A percentile compares a stretch with the other conserved stretches of the same genome.
These are phyloP conservation scores for Vanessa tameamea DNA, from an alignment of 1,140 invertebrate species.

Conservation along the genomic window DNA sequence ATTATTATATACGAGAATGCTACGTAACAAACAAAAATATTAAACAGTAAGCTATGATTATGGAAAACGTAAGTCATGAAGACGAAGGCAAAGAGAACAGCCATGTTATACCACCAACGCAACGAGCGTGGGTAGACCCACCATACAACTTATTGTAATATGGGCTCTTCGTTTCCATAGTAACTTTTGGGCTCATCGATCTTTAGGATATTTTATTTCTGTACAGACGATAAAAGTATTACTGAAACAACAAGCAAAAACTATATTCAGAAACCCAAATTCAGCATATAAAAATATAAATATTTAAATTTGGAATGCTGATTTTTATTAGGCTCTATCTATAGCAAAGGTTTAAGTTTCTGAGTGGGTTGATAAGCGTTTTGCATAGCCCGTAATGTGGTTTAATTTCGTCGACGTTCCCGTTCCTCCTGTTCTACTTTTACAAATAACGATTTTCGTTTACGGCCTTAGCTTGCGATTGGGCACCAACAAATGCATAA, in stretches of 20 bases:
- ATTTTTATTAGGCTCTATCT: not conserved
- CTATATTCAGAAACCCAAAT: no score
- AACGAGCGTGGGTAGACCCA: conserved; percentile 40
- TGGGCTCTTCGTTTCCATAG: conserved; percentile 36
- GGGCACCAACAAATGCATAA: conserved; percentile 66
- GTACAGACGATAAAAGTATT: no score
- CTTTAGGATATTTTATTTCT: conserved; percentile 6
- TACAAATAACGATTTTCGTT: conserved; percentile 71
- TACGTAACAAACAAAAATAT: conserved; percentile 3
- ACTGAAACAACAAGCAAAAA: no score
- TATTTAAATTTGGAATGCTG: conserved; percentile 2
- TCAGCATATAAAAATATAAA: not conserved
- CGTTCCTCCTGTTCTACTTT: conserved; percentile 52
- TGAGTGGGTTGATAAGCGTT: conserved; percentile 21
- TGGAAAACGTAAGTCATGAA: conserved; percentile 20
- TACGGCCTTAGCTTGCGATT: conserved; percentile 53
- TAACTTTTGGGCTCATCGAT: conserved; percentile 28
- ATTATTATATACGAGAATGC: not conserved
- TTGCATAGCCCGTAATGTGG: conserved; percentile 40
- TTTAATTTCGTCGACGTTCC: conserved; percentile 38
- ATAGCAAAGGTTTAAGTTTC: conserved; percentile 9
- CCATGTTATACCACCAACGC: conserved; percentile 35
- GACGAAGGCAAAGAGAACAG: conserved; percentile 21
- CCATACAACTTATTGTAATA: conserved; percentile 44
- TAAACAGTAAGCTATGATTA: conserved; percentile 25